Evolutionary conservation across 2,113 vertebrate genomes (phyloP).

Genomic region (Fulmarus glacialis): DNA sequence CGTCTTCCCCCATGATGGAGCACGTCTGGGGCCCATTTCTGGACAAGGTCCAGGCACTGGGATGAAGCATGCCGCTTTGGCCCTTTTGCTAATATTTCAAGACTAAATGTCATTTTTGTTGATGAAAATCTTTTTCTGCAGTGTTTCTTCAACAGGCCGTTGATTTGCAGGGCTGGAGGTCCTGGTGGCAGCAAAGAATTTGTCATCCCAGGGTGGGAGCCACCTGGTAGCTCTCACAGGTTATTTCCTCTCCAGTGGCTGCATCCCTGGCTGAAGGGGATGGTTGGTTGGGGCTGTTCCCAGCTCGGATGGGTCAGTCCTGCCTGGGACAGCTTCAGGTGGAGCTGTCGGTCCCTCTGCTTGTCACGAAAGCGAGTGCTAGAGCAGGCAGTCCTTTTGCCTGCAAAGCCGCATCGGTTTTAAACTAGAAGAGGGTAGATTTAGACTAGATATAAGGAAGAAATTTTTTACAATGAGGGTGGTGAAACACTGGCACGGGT

Average conservation of each 20-base stretch:
- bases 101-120: not conserved
- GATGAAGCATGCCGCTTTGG: not conserved
- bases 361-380: accelerated
- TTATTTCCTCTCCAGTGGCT: not conserved
- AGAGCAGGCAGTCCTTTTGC: not conserved
- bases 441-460: too few species aligned
- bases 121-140: not conserved
- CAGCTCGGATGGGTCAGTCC: not conserved
- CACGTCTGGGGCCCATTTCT: not conserved
- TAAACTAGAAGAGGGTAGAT: too few species aligned
- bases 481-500: too few species aligned
- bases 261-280: not conserved
- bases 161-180: not conserved
- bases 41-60: not conserved
- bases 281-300: not conserved
- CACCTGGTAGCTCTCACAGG: not conserved
- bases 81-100: not conserved
- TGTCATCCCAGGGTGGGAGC: not conserved
- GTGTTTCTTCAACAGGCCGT: not conserved
- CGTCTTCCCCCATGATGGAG: accelerated
- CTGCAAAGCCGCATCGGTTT: not conserved
- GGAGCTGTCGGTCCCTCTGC: not conserved
- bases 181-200: not conserved
- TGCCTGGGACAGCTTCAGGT: not conserved
- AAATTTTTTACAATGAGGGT: too few species aligned